Conservation (phyloP, 2,113 vertebrate genomes). For the Bubo bubo region DNA sequence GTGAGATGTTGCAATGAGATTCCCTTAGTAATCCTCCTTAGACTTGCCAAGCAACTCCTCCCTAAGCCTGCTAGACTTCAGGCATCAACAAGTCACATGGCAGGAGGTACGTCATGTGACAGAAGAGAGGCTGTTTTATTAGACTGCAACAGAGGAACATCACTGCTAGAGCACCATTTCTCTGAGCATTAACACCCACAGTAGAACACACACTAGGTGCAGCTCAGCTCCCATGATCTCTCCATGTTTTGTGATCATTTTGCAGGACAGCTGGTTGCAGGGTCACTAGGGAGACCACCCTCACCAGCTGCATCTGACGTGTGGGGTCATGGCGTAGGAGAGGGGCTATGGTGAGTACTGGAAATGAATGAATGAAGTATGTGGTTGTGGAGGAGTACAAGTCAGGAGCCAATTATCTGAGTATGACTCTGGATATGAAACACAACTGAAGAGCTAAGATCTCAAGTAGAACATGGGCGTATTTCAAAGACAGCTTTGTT, state of each 20-base stretch:
- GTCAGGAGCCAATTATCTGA: neutral
- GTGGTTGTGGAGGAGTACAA: neutral
- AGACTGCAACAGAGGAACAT: neutral
- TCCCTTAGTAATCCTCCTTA: neutral
- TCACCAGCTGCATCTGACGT: neutral
- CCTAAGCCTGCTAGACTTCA: neutral
- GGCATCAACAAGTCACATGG: neutral
- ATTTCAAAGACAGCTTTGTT: neutral
- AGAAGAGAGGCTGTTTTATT: neutral
- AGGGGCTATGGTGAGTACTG: neutral
- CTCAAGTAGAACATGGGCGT: neutral
- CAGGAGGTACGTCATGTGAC: neutral
- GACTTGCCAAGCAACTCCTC: neutral
- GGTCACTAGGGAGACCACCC: neutral
- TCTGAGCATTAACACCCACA: neutral
- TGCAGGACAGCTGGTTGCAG: neutral
- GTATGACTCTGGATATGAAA: neutral
- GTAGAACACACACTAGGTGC: neutral
- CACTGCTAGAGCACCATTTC: accelerated
- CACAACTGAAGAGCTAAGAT: neutral
- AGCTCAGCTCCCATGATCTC: neutral
- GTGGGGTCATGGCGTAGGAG: neutral
- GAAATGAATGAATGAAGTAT: neutral
- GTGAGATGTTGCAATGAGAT: neutral
- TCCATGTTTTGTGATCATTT: neutral